phyloP scores from a whole-genome alignment of 2,113 vertebrate species.

The Brachyhypopomus gauderio region DNA sequence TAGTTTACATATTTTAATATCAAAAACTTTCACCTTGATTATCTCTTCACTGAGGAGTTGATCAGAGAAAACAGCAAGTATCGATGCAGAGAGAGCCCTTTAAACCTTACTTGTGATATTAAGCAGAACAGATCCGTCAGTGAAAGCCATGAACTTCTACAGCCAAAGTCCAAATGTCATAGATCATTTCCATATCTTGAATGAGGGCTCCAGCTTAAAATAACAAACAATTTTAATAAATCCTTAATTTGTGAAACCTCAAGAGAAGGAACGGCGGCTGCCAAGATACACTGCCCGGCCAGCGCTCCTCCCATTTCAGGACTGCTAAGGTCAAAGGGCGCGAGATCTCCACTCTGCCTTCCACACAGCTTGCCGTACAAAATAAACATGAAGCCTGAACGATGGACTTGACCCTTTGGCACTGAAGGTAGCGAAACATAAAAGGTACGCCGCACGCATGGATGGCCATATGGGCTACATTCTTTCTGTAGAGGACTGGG shows the following conservation, averaged over 20 bases:
- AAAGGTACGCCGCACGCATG: constrained; percentile 28
- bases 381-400: constrained; percentile 39
- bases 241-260: constrained; percentile 5
- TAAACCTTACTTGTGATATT: constrained; percentile 11
- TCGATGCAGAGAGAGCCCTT: constrained; percentile 46
- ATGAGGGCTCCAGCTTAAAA: constrained; percentile 27
- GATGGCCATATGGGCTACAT: constrained; percentile 44
- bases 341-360: constrained; percentile 39
- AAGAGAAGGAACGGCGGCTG: constrained; percentile 11
- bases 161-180: constrained; percentile 24
- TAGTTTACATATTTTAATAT: constrained; percentile 28
- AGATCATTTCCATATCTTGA: neutral
- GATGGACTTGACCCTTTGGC: constrained; percentile 44
- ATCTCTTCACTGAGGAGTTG: constrained; percentile 37
- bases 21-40: constrained; percentile 38
- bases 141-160: constrained; percentile 2
- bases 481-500: constrained; percentile 41
- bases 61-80: constrained; percentile 32
- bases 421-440: constrained; percentile 44
- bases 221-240: neutral
- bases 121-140: neutral
- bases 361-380: constrained; percentile 47
- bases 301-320: neutral
- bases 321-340: constrained; percentile 3
- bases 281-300: neutral